Percentiles rank a stretch among this genome's conserved stretches.
Evolutionary conservation across 1,140 invertebrate species (phyloP).

Genomic region (Calycopis cecrops): DNA sequence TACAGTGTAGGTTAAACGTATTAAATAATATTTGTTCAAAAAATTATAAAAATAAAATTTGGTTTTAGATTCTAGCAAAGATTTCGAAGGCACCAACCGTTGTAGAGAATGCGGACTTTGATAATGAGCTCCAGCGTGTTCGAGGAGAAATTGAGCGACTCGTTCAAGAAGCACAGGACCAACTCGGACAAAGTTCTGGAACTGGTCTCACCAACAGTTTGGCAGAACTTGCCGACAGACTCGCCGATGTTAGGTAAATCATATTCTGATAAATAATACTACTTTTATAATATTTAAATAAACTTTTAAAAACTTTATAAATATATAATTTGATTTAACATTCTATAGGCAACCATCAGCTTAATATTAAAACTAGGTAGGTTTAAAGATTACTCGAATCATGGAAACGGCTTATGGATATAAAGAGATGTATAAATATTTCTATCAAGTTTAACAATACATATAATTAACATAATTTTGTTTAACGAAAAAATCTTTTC

Average conservation of each 20-base stretch:
- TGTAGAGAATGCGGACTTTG: conserved; percentile 90
- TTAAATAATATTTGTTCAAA: too few species aligned
- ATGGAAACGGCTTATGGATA: too few species aligned
- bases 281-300: too few species aligned
- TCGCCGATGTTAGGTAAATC: conserved; percentile 77
- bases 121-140: conserved; percentile 83
- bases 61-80: conserved; percentile 61
- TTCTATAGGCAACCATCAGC: too few species aligned
- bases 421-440: too few species aligned
- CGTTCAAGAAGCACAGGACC: conserved; percentile 79
- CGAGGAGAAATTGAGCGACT: conserved; percentile 83
- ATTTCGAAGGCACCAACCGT: conserved; percentile 86
- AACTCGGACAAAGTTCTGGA: conserved; percentile 79
- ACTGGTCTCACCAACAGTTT: conserved; percentile 80
- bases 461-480: too few species aligned
- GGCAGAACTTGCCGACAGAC: conserved; percentile 79
- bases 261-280: too few species aligned
- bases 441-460: too few species aligned
- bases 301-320: too few species aligned
- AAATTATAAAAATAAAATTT: conserved; percentile 2
- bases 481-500: conserved; percentile 13
- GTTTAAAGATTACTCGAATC: too few species aligned
- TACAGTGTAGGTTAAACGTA: too few species aligned
- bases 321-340: too few species aligned
- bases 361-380: neutral